Base-by-base conservation (phyloP, 1,140 invertebrate genomes). In the Pectinophora gossypiella region DNA sequence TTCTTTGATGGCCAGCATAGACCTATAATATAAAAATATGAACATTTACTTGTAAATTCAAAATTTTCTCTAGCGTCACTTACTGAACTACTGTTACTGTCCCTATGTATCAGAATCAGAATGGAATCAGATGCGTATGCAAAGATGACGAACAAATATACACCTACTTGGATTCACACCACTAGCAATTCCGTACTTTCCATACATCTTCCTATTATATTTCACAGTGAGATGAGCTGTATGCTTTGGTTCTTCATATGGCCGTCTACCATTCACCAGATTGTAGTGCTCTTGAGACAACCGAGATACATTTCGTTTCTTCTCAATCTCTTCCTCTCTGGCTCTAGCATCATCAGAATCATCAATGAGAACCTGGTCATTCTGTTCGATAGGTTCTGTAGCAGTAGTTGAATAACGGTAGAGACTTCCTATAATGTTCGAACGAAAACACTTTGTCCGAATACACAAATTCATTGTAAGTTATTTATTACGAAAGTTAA, bases 131-230 rank as follows among this genome's bases (percentile, higher is more conserved):
- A n/a, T n/a, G n/a, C n/a, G n/a, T n/a, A n/a, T n/a, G n/a, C n/a
- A n/a, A n/a, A n/a, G n/a, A n/a, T n/a, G n/a, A n/a, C n/a, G n/a
- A n/a, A n/a, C n/a, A n/a, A n/a, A n/a, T n/a, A n/a, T n/a, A n/a
- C n/a, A 68, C 69, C 80, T 72, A 85, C 84, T 84, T 36, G 84
- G 84, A 64, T 85, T 81, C 3, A 85, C 71, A 15, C 84, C 84
- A 67, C 81, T 87, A 0, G 67, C 61, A 22, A 57, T 61, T 3
- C 84, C 84, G 64, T 85, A 87, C 47, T 75, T 81, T 23, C 84
- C 84, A 64, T 82, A 87, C 59, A 87, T 62, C 59, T 82, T 87
- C 16, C 84, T 70, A 47, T 79, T 68, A 48, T 84, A 84, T 53
- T 87, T 87, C 4, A 87, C 78, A n/a, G 81, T 87, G 12, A 83